Percentiles rank a stretch among this genome's conserved stretches.
phyloP scores from a whole-genome alignment of 1,140 invertebrate species.

The Pseudomyrmex sp. region DNA sequence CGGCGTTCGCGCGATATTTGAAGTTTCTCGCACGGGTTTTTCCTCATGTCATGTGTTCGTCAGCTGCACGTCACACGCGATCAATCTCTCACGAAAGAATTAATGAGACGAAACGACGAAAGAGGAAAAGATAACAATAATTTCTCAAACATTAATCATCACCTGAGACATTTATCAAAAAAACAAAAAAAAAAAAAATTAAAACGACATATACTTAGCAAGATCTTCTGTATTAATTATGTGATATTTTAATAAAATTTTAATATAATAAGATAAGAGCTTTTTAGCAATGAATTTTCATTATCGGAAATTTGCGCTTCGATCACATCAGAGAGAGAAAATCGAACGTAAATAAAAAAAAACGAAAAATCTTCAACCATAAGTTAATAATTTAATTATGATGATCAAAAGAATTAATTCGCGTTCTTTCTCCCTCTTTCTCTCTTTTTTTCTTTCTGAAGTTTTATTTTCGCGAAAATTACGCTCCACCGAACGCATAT shows the following conservation, averaged over 20 bases:
- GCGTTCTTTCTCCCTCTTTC: background rate
- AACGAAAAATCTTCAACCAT: background rate
- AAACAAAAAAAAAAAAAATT: background rate
- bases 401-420: background rate
- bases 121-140: background rate
- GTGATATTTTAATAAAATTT: no score
- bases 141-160: background rate
- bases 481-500: background rate
- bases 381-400: slow-evolving; percentile 1
- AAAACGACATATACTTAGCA: no score
- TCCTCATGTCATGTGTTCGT: slow-evolving; percentile 13
- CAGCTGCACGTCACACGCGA: background rate
- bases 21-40: slow-evolving; percentile 4
- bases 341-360: background rate
- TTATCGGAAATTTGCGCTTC: no score
- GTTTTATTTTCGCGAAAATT: no score
- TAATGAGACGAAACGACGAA: background rate
- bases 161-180: background rate
- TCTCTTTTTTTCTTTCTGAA: no score
- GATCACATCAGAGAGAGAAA: background rate
- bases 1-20: background rate
- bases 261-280: no score
- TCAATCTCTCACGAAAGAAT: slow-evolving; percentile 12
- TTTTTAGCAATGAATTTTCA: no score
- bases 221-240: no score